These are phyloP conservation scores for Botia almorhae DNA, from an alignment of 2,797 vertebrate genomes.

Conservation along the genomic window DNA sequence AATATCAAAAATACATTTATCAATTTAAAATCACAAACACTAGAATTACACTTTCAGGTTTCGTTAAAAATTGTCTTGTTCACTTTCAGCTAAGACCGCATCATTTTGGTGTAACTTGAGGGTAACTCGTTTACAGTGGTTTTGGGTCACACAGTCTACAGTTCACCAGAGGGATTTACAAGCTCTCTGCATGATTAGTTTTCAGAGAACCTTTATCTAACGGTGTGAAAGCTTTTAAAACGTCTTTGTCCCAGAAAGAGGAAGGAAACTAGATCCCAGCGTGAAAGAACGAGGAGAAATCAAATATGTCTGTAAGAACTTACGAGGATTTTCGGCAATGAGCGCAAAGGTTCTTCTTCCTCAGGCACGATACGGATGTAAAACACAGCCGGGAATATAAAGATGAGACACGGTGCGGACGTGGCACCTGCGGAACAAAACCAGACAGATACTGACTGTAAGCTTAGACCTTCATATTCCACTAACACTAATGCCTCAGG, in stretches of 20 bases:
- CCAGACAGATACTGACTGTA: constrained; percentile 7
- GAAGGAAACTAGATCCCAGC: constrained; percentile 24
- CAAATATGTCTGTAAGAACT: constrained; percentile 50
- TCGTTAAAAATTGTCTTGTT: not conserved
- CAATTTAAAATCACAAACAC: not conserved
- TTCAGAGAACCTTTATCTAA: constrained; percentile 18
- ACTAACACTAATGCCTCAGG: no score
- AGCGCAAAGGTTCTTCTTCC: constrained; percentile 88
- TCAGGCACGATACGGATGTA: constrained; percentile 96
- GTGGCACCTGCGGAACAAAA: constrained; percentile 85
- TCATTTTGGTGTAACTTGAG: constrained; percentile 13
- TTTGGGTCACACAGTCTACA: not conserved
- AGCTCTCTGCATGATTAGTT: constrained; percentile 31
- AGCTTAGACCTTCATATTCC: not conserved
- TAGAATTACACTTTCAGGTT: not conserved
- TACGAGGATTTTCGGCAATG: constrained; percentile 91
- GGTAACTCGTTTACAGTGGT: not conserved
- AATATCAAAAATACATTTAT: not conserved
- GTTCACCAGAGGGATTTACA: constrained; percentile 3
- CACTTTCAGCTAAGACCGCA: not conserved
- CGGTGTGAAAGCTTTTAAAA: not conserved
- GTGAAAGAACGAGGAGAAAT: not conserved
- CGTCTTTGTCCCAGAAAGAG: constrained; percentile 1
- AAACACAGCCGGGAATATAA: constrained; percentile 97
- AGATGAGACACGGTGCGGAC: constrained; percentile 96